Conservation (phyloP, 2,797 vertebrate genomes). For the Sorex maritimensis region DNA sequence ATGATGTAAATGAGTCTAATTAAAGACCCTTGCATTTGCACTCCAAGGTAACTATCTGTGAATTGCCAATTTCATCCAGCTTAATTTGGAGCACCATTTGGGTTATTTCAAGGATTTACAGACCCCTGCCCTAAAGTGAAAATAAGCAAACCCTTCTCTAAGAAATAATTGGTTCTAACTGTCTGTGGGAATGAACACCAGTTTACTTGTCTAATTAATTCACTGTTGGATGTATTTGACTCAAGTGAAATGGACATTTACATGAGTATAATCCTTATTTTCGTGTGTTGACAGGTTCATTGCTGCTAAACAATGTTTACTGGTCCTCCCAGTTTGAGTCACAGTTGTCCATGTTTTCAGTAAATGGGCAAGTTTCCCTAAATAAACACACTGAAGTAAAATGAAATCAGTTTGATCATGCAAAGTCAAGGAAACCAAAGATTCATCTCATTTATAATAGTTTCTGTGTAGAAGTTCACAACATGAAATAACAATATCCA, state of each 20-base stretch:
- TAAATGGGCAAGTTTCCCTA: conserved; percentile 53
- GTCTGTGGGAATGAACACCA: conserved; percentile 52
- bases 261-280: conserved; percentile 69
- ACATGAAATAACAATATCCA: not conserved
- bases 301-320: conserved; percentile 67
- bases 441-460: not conserved
- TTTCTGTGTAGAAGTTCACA: not conserved
- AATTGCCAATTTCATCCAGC: conserved; percentile 53
- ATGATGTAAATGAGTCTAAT: conserved; percentile 66
- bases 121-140: conserved; percentile 49
- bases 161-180: conserved; percentile 72
- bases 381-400: conserved; percentile 55
- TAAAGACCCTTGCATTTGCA: conserved; percentile 63
- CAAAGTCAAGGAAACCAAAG: conserved; percentile 39
- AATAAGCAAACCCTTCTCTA: conserved; percentile 59
- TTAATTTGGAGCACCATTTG: conserved; percentile 64
- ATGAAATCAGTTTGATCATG: not conserved
- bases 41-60: conserved; percentile 63
- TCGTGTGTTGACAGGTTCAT: conserved; percentile 71
- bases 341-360: conserved; percentile 73
- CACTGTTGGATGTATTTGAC: conserved; percentile 66
- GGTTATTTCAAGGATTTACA: conserved; percentile 52
- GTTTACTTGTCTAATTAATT: conserved; percentile 74
- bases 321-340: conserved; percentile 69
- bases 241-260: conserved; percentile 59